Evolutionary conservation across 1,140 invertebrate genomes (phyloP).

Genomic region (Dryas iulia): DNA sequence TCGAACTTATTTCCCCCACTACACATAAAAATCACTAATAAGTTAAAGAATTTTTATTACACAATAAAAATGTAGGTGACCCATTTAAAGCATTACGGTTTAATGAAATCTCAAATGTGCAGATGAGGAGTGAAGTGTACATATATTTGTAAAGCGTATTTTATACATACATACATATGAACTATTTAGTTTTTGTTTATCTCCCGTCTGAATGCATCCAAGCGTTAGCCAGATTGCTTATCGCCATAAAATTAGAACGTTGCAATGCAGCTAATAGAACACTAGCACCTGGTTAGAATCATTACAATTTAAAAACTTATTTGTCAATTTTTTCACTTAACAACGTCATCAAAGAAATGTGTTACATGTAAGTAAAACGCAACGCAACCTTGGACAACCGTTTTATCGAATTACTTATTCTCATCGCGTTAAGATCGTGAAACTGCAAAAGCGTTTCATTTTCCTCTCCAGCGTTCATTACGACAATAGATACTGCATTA

Average conservation of each 20-base stretch:
- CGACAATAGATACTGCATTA: conserved; percentile 40
- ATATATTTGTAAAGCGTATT: neutral
- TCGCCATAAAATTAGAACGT: conserved; percentile 49
- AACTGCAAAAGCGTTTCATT: conserved; percentile 64
- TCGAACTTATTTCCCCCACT: neutral
- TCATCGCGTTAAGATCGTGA: conserved; percentile 45
- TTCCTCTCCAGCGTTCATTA: conserved; percentile 39
- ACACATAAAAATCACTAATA: neutral
- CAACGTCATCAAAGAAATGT: neutral
- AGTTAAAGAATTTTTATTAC: neutral
- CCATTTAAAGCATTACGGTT: conserved; percentile 9
- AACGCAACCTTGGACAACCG: conserved; percentile 39
- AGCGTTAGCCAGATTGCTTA: conserved; percentile 62
- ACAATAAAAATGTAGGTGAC: conserved; percentile 12
- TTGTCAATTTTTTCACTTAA: neutral
- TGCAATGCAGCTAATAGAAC: conserved; percentile 19
- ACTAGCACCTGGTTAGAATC: neutral
- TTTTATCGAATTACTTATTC: conserved; percentile 60
- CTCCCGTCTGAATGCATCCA: conserved; percentile 54
- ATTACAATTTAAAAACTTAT: neutral
- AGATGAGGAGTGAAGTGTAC: neutral
- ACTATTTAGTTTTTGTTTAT: conserved; percentile 1
- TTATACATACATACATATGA: neutral
- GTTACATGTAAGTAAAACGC: conserved; percentile 26
- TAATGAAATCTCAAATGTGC: neutral